These are phyloP conservation scores for Notocelia uddmanniana DNA, from an alignment of 2,888 invertebrate species.

Conservation along the genomic window DNA sequence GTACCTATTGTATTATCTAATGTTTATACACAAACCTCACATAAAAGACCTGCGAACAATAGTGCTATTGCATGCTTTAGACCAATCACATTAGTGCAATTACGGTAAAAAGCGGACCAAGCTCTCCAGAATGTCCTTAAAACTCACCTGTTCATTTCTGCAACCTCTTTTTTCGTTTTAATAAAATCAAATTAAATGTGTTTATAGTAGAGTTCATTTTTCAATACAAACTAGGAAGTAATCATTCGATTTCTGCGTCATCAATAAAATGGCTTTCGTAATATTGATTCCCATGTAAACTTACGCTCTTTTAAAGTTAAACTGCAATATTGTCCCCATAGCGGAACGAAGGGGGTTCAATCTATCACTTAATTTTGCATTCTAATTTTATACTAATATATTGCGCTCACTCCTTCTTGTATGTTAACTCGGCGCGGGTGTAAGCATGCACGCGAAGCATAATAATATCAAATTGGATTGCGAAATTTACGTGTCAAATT, in stretches of 20 bases:
- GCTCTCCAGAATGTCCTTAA: slow-evolving; percentile 1
- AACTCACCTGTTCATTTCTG: background rate
- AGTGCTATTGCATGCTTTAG: slow-evolving; percentile 11
- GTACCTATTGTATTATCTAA: background rate
- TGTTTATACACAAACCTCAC: background rate
- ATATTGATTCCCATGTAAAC: background rate
- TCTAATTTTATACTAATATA: background rate
- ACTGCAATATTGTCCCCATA: background rate
- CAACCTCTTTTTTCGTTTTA: background rate
- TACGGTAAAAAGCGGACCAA: slow-evolving; percentile 5
- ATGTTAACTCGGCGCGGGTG: background rate
- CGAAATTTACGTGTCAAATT: background rate
- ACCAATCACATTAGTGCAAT: slow-evolving; percentile 30
- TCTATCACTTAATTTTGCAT: background rate
- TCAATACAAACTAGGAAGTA: slow-evolving; percentile 3
- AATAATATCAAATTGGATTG: background rate
- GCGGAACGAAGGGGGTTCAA: slow-evolving; percentile 3
- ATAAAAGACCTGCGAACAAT: slow-evolving; percentile 8
- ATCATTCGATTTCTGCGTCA: background rate
- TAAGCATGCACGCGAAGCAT: background rate
- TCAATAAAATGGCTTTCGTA: background rate
- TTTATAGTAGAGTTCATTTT: background rate
- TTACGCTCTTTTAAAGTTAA: background rate
- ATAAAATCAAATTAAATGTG: background rate
- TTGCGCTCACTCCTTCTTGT: background rate